These are phyloP conservation scores for Enteromius argenteus DNA, from an alignment of 2,797 vertebrate genomes.

Conservation along the genomic window DNA sequence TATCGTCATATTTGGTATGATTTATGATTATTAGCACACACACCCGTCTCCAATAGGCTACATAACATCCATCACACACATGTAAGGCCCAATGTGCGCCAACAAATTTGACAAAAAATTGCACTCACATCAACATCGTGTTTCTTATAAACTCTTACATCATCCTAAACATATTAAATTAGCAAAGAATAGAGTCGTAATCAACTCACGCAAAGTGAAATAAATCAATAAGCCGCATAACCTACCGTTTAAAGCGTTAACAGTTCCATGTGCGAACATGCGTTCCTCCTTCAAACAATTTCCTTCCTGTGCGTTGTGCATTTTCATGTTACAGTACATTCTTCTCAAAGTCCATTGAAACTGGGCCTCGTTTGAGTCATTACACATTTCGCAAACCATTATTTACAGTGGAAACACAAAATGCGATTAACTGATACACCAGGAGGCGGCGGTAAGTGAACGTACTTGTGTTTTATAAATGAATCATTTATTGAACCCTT, in stretches of 20 bases:
- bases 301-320: background rate
- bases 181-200: background rate
- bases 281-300: background rate
- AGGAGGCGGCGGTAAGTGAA: background rate
- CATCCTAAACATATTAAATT: background rate
- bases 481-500: background rate
- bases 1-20: background rate
- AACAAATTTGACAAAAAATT: too few relatives aligned
- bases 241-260: background rate
- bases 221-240: background rate
- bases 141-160: background rate
- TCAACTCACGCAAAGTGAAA: background rate
- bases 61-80: background rate
- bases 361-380: background rate
- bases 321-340: background rate
- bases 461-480: background rate
- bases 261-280: background rate
- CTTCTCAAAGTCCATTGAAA: background rate
- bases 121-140: background rate
- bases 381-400: background rate
- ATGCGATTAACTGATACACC: background rate
- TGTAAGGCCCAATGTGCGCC: background rate
- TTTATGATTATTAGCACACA: background rate
- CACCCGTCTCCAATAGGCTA: background rate
- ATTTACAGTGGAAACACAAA: background rate